Evolutionary conservation across 2,888 invertebrate genomes (phyloP).

Genomic region (Sinelater perroti): DNA sequence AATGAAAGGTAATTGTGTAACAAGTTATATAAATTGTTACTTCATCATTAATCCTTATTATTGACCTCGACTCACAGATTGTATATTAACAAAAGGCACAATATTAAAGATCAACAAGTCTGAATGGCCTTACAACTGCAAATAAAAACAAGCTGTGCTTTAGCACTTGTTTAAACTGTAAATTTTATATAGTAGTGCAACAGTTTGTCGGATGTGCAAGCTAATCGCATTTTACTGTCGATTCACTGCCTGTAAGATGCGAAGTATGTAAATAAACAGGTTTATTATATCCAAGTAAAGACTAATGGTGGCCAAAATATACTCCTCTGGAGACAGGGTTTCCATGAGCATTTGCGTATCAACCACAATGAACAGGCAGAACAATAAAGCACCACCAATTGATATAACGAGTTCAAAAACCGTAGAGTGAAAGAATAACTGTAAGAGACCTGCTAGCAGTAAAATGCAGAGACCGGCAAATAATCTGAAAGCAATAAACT

Average conservation of each 20-base stretch:
- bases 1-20: too few species aligned
- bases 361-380: conserved; percentile 83
- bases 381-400: conserved; percentile 77
- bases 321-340: conserved; percentile 83
- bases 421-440: conserved; percentile 78
- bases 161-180: background rate
- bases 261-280: conserved; percentile 81
- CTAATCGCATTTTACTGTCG: conserved; percentile 58
- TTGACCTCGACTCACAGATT: too few species aligned
- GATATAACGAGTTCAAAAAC: conserved; percentile 76
- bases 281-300: conserved; percentile 89
- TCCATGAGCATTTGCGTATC: conserved; percentile 88
- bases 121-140: too few species aligned
- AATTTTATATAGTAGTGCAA: conserved; percentile 7
- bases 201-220: background rate
- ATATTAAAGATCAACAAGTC: too few species aligned
- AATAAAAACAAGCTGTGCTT: background rate
- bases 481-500: conserved; percentile 62
- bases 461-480: conserved; percentile 74
- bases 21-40: too few species aligned
- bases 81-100: too few species aligned
- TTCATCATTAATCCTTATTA: too few species aligned
- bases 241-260: conserved; percentile 72
- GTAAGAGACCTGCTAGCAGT: conserved; percentile 75
- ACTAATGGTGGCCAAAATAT: conserved; percentile 86